Conservation (phyloP, 2,797 vertebrate genomes). For the Nothura maculosa region DNA sequence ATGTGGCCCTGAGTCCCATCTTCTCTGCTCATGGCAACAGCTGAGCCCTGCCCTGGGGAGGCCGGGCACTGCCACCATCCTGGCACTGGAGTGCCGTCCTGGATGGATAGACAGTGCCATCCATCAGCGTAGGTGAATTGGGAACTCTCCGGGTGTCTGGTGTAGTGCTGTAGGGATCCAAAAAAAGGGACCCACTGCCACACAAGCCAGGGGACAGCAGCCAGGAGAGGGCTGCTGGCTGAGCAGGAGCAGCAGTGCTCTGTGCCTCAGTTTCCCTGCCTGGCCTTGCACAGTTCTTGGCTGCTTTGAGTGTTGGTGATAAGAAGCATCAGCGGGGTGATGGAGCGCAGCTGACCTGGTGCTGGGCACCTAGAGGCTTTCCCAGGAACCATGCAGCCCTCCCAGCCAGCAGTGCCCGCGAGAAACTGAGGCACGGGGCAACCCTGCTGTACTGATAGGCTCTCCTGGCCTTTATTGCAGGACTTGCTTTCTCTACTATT, state of each 20-base stretch:
- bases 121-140: no score
- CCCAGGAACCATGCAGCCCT: background rate
- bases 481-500: background rate
- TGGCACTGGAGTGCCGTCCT: no score
- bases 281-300: no score
- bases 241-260: background rate
- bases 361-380: background rate
- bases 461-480: background rate
- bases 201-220: background rate
- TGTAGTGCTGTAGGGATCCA: no score
- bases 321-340: background rate
- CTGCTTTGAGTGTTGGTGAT: no score
- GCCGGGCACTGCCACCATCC: background rate
- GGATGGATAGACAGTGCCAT: no score
- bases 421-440: background rate
- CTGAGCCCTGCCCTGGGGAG: no score
- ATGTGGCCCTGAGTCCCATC: no score
- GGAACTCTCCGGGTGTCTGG: background rate
- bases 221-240: background rate
- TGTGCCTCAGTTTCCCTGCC: background rate
- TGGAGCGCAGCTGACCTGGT: rapidly evolving
- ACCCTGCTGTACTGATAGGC: no score
- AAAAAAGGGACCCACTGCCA: no score
- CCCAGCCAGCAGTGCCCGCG: no score
- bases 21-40: no score